phyloP scores from a whole-genome alignment of 1,140 invertebrate species.

The Dolichoris vasculosae region DNA sequence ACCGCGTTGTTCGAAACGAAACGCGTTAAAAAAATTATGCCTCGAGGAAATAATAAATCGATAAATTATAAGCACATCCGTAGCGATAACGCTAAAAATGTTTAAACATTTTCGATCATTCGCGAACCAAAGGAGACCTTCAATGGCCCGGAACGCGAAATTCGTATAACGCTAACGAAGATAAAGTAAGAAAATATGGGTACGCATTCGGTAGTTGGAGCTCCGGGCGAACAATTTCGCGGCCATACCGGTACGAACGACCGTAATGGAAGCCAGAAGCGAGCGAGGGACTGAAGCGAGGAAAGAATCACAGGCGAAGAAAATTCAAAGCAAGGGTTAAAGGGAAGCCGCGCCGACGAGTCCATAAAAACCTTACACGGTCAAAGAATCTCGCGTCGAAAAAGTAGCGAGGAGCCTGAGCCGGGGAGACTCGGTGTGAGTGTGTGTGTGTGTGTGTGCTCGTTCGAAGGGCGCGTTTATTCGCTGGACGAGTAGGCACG shows the following conservation, averaged over 20 bases:
- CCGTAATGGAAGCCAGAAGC: neutral
- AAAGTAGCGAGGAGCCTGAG: neutral
- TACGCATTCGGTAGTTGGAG: neutral
- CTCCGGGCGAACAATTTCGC: neutral
- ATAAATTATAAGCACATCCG: neutral
- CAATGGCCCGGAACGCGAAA: too few species aligned
- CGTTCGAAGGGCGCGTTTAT: conserved; percentile 38
- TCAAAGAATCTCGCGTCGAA: conserved; percentile 16
- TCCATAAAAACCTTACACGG: conserved; percentile 6
- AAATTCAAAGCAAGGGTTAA: neutral
- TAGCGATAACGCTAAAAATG: neutral
- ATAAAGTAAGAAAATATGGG: neutral
- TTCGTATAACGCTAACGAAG: neutral
- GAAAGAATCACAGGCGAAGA: neutral
- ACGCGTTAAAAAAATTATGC: neutral
- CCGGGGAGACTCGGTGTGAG: too few species aligned
- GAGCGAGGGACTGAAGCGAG: neutral
- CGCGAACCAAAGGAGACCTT: neutral
- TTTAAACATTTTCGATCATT: neutral
- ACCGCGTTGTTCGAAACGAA: neutral
- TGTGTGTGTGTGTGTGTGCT: too few species aligned
- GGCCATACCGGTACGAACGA: neutral
- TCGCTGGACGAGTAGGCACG: conserved; percentile 52
- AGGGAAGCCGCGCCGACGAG: neutral
- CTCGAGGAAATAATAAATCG: neutral